Evolutionary conservation across 2,113 vertebrate genomes (phyloP).

Genomic region (Odontophorus gujanensis): DNA sequence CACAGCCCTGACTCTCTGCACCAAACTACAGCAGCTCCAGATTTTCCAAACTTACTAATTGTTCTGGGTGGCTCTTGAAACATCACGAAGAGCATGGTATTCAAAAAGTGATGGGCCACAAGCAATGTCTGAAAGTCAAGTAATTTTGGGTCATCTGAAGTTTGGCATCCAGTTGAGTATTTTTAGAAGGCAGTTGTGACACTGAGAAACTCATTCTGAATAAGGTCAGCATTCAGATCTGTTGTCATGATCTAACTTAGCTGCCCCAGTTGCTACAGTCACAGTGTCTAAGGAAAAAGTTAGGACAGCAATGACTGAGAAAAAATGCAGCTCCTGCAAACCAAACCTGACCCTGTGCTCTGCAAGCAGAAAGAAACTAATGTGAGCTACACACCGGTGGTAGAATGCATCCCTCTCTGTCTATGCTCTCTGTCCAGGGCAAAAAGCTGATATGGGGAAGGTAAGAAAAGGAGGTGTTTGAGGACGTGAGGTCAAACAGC

Average conservation of each 20-base stretch:
- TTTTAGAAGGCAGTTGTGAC: neutral
- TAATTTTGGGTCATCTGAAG: neutral
- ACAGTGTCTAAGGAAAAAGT: neutral
- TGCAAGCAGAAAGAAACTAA: neutral
- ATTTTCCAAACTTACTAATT: neutral
- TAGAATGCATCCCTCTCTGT: neutral
- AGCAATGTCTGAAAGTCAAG: neutral
- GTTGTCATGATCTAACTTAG: neutral
- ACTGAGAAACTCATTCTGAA: neutral
- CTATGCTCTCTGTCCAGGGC: neutral
- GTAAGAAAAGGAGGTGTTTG: neutral
- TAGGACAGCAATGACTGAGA: neutral
- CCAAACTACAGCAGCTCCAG: neutral
- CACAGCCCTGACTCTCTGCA: neutral
- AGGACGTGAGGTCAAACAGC: neutral
- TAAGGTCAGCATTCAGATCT: neutral
- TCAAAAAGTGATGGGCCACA: neutral
- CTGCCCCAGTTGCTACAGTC: neutral
- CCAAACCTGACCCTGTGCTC: neutral
- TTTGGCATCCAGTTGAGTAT: neutral
- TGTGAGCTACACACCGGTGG: neutral
- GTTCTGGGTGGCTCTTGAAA: neutral
- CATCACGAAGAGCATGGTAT: neutral
- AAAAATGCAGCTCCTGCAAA: neutral
- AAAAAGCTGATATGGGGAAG: neutral